A percentile compares a stretch with the other conserved stretches of the same genome.
Evolutionary conservation across 2,888 invertebrate genomes (phyloP).

Genomic region (Polydrusus pterygomalis): DNA sequence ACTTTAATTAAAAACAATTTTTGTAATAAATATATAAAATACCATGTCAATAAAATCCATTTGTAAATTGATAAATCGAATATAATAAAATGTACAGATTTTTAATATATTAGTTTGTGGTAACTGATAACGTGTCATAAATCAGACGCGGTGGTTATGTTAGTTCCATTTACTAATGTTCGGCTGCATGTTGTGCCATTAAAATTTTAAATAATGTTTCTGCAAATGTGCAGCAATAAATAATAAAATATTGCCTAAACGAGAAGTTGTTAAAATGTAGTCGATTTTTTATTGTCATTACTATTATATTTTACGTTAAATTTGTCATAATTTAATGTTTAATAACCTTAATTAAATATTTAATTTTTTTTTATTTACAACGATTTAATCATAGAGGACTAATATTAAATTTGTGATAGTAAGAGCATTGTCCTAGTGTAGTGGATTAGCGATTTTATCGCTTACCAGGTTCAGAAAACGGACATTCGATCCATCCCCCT

Average conservation of each 20-base stretch:
- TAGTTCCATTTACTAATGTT: conserved; percentile 23
- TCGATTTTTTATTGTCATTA: neutral
- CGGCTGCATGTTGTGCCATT: neutral
- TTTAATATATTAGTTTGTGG: conserved; percentile 12
- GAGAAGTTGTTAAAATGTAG: neutral
- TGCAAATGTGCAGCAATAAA: conserved; percentile 14
- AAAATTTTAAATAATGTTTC: conserved; percentile 1
- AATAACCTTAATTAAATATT: neutral
- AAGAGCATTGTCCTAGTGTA: no score
- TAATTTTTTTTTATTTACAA: no score
- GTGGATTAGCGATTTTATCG: no score
- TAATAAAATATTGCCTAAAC: conserved; percentile 2
- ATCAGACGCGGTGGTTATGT: conserved; percentile 9
- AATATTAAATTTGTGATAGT: no score
- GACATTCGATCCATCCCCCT: no score
- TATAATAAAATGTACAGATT: neutral
- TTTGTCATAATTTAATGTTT: neutral
- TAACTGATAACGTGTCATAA: conserved; percentile 10
- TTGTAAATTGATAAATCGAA: conserved; percentile 10
- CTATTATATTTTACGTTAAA: neutral
- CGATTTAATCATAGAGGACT: no score
- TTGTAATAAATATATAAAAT: neutral
- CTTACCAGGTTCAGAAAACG: no score
- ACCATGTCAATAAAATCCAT: neutral
- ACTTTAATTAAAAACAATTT: neutral